Evolutionary conservation across 2,113 vertebrate genomes (phyloP).

Genomic region (Tylochromis polylepis): DNA sequence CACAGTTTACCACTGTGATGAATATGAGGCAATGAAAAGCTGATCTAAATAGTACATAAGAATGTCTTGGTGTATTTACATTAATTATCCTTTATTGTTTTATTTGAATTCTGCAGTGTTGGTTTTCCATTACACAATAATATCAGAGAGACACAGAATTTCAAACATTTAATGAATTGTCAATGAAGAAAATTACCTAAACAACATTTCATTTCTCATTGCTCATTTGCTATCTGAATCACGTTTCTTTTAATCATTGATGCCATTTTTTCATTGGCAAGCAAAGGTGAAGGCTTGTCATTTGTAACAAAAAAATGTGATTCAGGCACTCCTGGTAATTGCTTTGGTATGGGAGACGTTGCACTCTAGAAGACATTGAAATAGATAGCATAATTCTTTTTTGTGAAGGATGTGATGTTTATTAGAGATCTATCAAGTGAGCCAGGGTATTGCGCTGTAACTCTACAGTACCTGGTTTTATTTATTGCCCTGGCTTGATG

Average conservation of each 20-base stretch:
- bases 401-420: constrained; percentile 61
- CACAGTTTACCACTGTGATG: neutral
- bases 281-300: neutral
- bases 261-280: neutral
- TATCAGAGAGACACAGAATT: neutral
- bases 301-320: neutral
- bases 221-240: neutral
- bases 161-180: neutral
- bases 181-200: neutral
- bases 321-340: constrained; percentile 44
- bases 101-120: neutral
- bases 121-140: neutral
- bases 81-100: neutral
- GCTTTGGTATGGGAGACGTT: constrained; percentile 45
- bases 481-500: constrained; percentile 55
- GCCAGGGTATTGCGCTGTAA: constrained; percentile 48
- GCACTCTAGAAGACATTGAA: constrained; percentile 50
- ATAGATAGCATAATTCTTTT: constrained; percentile 63
- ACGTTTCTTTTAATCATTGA: neutral
- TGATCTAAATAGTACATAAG: neutral
- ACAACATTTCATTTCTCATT: neutral
- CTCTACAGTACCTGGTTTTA: constrained; percentile 51
- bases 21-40: neutral
- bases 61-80: neutral
- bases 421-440: constrained; percentile 65